Conservation (phyloP, 2,888 invertebrate species). For the Sesamia inferens region DNA sequence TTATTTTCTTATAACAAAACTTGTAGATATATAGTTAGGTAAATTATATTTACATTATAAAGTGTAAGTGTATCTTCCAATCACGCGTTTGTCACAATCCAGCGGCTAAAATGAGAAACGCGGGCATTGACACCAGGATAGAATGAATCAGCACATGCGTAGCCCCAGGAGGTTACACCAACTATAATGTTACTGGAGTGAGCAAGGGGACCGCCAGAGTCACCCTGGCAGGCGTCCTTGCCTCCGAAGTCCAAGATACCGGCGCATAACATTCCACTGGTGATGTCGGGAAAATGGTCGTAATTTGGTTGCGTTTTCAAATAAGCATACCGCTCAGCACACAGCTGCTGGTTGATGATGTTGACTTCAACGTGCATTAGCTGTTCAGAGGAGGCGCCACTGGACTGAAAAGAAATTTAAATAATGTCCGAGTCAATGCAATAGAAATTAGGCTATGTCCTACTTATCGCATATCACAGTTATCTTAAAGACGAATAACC, state of each 20-base stretch:
- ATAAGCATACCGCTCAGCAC: constrained; percentile 69
- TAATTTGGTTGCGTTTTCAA: constrained; percentile 56
- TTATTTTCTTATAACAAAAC: neutral
- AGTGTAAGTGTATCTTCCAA: neutral
- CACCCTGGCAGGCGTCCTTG: constrained; percentile 84
- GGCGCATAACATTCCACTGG: constrained; percentile 73
- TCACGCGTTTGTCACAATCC: constrained; percentile 71
- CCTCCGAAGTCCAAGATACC: constrained; percentile 71
- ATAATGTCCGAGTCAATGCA: neutral
- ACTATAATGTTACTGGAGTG: constrained; percentile 77
- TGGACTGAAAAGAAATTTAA: constrained; percentile 7
- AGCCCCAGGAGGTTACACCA: constrained; percentile 87
- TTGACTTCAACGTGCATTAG: constrained; percentile 65
- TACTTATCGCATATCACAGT: neutral
- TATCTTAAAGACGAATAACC: too few relatives aligned
- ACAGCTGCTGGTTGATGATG: constrained; percentile 69
- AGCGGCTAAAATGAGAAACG: constrained; percentile 74
- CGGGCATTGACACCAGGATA: constrained; percentile 88
- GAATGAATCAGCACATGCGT: constrained; percentile 79
- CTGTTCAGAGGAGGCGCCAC: constrained; percentile 26
- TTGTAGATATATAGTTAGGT: neutral
- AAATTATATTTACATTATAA: neutral
- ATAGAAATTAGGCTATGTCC: neutral
- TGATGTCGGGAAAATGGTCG: constrained; percentile 61
- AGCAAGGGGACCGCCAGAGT: constrained; percentile 87